A percentile compares a stretch with the other conserved stretches of the same genome.
phyloP scores from a whole-genome alignment of 2,888 invertebrate species.

The Drepana falcataria region DNA sequence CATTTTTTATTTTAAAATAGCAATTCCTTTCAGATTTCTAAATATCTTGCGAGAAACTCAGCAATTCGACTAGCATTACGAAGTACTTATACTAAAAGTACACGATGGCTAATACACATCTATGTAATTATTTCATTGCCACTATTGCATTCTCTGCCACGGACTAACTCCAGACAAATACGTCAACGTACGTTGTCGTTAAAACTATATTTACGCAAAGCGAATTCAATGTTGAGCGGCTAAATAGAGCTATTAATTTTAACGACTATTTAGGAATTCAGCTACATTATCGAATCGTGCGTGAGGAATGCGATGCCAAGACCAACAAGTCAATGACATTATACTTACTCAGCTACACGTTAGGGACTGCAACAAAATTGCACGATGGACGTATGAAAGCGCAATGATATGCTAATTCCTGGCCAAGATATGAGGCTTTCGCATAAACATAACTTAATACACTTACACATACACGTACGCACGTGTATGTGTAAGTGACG shows the following conservation, averaged over 20 bases:
- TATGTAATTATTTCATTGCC: neutral
- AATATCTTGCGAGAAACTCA: too few species aligned
- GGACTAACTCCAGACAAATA: neutral
- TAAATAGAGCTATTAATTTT: conserved; percentile 51
- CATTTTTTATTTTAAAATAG: too few species aligned
- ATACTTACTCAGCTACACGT: conserved; percentile 26
- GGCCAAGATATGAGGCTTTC: conserved; percentile 1
- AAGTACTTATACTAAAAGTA: too few species aligned
- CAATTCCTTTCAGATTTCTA: too few species aligned
- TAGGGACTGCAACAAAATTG: conserved; percentile 1
- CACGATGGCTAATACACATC: neutral
- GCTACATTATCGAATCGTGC: conserved; percentile 34
- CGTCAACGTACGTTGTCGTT: neutral
- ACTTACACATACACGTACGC: too few species aligned
- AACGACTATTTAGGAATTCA: conserved; percentile 49
- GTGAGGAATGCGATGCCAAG: conserved; percentile 36
- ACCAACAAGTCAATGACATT: conserved; percentile 35
- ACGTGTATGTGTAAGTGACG: too few species aligned
- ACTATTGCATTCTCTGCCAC: neutral
- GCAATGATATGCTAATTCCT: neutral
- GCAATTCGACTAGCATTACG: too few species aligned
- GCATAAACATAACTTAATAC: too few species aligned
- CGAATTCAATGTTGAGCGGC: conserved; percentile 18
- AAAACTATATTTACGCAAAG: conserved; percentile 6
- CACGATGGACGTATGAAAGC: neutral